Evolutionary conservation across 2,113 vertebrate genomes (phyloP).

Genomic region (Micromys minutus): DNA sequence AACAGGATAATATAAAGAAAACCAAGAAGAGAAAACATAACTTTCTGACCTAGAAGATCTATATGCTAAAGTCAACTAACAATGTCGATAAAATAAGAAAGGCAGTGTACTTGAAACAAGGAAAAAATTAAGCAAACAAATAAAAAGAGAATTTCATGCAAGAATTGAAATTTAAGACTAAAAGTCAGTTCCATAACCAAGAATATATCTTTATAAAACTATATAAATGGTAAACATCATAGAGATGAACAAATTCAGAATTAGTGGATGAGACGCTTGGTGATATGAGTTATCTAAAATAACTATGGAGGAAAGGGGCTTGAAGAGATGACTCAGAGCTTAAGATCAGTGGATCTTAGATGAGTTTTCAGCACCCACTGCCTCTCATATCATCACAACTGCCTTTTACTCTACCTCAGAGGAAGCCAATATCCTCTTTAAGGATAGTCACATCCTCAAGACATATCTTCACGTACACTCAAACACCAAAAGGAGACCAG

Average conservation of each 20-base stretch:
- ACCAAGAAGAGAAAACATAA: neutral
- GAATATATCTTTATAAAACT: neutral
- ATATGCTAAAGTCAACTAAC: neutral
- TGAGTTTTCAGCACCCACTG: neutral
- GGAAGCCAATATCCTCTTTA: neutral
- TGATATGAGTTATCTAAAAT: neutral
- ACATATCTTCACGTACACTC: neutral
- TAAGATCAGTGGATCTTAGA: neutral
- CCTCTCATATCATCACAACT: neutral
- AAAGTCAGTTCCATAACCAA: neutral
- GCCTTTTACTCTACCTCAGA: neutral
- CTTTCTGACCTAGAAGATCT: too few species aligned
- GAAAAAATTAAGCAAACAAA: neutral
- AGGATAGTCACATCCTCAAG: neutral
- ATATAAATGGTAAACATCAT: neutral
- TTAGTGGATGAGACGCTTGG: too few species aligned
- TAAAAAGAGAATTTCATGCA: neutral
- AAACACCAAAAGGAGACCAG: neutral
- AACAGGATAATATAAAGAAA: neutral
- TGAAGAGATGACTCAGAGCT: neutral
- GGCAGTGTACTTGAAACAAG: neutral
- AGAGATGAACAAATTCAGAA: neutral
- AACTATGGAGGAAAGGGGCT: neutral
- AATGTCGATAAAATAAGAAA: neutral
- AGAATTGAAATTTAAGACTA: neutral